phyloP scores from a whole-genome alignment of 2,888 invertebrate genomes.

The Synergus japonicus region DNA sequence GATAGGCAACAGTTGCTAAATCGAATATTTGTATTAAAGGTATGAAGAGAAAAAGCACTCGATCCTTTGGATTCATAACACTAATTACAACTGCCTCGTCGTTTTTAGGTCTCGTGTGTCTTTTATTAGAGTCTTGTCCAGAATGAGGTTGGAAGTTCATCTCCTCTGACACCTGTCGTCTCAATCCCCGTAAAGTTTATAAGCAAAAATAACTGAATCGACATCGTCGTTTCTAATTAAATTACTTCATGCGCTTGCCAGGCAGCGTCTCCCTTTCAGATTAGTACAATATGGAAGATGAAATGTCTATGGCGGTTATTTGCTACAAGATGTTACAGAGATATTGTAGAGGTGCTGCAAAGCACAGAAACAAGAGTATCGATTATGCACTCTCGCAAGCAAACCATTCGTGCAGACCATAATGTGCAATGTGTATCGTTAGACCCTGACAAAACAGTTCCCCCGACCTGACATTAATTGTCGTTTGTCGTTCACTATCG shows the following conservation, averaged over 20 bases:
- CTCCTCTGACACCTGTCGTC: slow-evolving; percentile 27
- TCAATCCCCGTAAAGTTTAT: slow-evolving; percentile 17
- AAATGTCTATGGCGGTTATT: neutral
- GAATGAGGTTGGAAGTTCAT: slow-evolving; percentile 31
- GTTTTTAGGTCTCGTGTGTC: slow-evolving; percentile 9
- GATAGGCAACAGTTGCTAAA: neutral
- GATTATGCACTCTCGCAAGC: slow-evolving; percentile 72
- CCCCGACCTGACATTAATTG: slow-evolving; percentile 68
- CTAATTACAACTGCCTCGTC: neutral
- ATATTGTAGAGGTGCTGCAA: slow-evolving; percentile 62
- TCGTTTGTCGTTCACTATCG: slow-evolving; percentile 56
- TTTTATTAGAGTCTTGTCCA: slow-evolving; percentile 18
- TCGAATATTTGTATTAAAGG: neutral
- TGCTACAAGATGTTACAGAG: slow-evolving; percentile 55
- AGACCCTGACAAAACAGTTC: slow-evolving; percentile 46
- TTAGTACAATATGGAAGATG: slow-evolving; percentile 7
- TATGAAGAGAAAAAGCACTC: neutral
- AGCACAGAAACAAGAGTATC: slow-evolving; percentile 60
- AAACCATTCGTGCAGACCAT: slow-evolving; percentile 59
- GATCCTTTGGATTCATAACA: neutral
- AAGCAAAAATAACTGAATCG: slow-evolving; percentile 32
- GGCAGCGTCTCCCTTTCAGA: neutral
- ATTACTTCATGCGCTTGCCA: neutral
- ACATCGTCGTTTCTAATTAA: slow-evolving; percentile 2
- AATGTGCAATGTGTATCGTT: slow-evolving; percentile 38